Evolutionary conservation across 2,113 vertebrate genomes (phyloP), one percentile per base, ranked within the genome.

Genomic region (Neoarius graeffei): DNA sequence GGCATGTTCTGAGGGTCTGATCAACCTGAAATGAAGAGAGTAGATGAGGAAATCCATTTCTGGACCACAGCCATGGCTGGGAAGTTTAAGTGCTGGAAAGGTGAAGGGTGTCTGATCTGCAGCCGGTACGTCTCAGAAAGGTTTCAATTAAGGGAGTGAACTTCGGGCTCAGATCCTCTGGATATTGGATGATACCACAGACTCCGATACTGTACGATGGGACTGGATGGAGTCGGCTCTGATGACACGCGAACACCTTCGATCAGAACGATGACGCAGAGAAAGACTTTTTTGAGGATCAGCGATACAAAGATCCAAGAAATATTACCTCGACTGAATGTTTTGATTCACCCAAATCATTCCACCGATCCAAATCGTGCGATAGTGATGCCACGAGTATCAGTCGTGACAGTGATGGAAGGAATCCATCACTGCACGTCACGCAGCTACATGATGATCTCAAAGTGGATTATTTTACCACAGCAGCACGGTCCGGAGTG

Each of bases 1-100:
- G 2, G 10, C 27, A 20, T 82, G 80, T 82, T 82, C 80, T 82
- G 57, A 25, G 80, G 80, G 30, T 42, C 57, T 60, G 30, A 81
- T 81, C 57, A 81, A 7, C 27, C 5, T 35, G 8, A 11, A 60
- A 56, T 35, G 27, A 17, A 17, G 4, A 42, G 35, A 42, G 35
- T 42, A 42, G 57, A 60, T 60, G 30, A 81, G 77, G 54, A 81
- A 81, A 30, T 42, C 4, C 56, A 35, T 81, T 81, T 60, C 56
- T 81, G 56, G 23, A 60, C 54, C 79, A 59, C 54, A 81, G 10
- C 30, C 27, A 42, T 5, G 23, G 56, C 27, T 4, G 10, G 54
- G 27, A 35, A 35, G 15, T 59, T 57, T 10, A 9, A 81, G 79
- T 10, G 54, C 54, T 59, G 79, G n/a, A 27, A 54, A 56, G 23